Evolutionary conservation across 1,140 invertebrate species (phyloP).

Genomic region (Octopus sinensis): DNA sequence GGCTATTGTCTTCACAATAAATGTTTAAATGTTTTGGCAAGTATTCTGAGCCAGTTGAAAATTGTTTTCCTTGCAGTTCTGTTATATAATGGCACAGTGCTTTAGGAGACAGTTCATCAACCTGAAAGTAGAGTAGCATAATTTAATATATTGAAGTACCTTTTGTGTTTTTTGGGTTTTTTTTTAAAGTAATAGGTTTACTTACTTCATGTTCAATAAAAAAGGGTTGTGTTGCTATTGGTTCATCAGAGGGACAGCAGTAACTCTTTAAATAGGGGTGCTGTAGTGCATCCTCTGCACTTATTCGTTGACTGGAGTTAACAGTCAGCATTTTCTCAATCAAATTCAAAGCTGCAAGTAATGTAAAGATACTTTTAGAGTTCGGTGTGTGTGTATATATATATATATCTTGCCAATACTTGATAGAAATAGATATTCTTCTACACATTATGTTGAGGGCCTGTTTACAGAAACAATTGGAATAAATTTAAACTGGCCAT

Average conservation of each 20-base stretch:
- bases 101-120: constrained; percentile 25
- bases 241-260: constrained; percentile 89
- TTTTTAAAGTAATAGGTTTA: not conserved
- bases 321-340: constrained; percentile 91
- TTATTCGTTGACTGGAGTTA: constrained; percentile 88
- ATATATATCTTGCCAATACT: not conserved
- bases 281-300: constrained; percentile 82
- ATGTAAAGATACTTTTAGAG: not conserved
- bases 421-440: not conserved
- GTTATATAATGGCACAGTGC: constrained; percentile 17
- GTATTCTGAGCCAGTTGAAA: constrained; percentile 13
- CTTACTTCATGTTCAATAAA: constrained; percentile 27
- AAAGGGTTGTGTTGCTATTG: constrained; percentile 50
- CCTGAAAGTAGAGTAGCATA: constrained; percentile 11
- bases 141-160: too few species aligned
- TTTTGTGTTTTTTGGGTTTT: too few species aligned
- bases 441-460: not conserved
- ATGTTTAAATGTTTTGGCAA: constrained; percentile 19
- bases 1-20: constrained; percentile 13
- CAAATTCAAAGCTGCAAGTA: constrained; percentile 76
- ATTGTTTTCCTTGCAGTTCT: constrained; percentile 12
- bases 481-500: not conserved
- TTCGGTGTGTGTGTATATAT: too few species aligned
- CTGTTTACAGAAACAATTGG: not conserved
- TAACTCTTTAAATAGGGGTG: constrained; percentile 83